Evolutionary conservation across 1,140 invertebrate genomes (phyloP), one percentile per base, ranked within the genome.

Genomic region (Tetraneura akinire): DNA sequence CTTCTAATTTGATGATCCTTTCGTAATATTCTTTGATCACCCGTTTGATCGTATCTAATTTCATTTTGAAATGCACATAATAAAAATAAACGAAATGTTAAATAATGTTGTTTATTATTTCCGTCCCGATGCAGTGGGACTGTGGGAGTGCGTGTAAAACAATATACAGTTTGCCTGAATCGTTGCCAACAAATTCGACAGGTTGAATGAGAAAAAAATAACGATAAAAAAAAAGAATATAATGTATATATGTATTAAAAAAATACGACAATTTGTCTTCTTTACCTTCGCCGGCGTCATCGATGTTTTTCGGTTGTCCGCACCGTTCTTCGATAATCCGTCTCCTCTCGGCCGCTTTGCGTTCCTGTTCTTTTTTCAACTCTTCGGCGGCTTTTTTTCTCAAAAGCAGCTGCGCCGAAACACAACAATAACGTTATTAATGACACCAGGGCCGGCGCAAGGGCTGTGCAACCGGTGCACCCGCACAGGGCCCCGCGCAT

Each of bases 351-450:
- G 96, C 95, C 47, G 96, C 96, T 90, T 98, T 98, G 86, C 95
- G 92, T 88, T 98, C 96, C 87, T 99, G 97, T 89, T 99, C 97
- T 86, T 98, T 98, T 90, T 98, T 98, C 88, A 99, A 90, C 88
- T 99, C 97, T 88, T 99, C 98, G 84, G 98, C 97, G 85, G 98
- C 98, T 91, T 99, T 99, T 89, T 98, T 97, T 92, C 98, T 97
- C 89, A 99, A 90, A 88, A 99, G 89, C 89, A 98, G 91, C 93
- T 94, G 85, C 42, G 81, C 62, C 53, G 3, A 2, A 55, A 21
- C 14, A 16, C 14, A 49, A 47, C 13, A n/a, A n/a, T n/a, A n/a
- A n/a, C n/a, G n/a, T n/a, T n/a, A n/a, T n/a, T n/a, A n/a, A n/a
- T n/a, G n/a, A n/a, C n/a, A n/a, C n/a, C n/a, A n/a, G n/a, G n/a